Percentiles rank a stretch among this genome's conserved stretches.
phyloP scores from a whole-genome alignment of 2,113 vertebrate species.

The Ceratotherium simum region DNA sequence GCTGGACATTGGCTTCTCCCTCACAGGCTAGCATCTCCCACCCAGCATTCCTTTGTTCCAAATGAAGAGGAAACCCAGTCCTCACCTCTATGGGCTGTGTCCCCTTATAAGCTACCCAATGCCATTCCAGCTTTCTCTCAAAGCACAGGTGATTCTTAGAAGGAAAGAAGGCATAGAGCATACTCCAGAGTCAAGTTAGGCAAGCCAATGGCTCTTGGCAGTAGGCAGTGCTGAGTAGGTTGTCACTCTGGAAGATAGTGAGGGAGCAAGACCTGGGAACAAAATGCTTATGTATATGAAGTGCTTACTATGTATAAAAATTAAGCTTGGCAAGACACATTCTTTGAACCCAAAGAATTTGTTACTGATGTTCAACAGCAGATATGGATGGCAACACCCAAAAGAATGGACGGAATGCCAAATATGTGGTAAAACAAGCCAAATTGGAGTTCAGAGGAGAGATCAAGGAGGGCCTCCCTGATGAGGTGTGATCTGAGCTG shows the following conservation, averaged over 20 bases:
- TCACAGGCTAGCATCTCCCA: not conserved
- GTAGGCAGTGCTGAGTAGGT: not conserved
- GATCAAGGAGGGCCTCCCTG: not conserved
- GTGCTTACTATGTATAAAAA: not conserved
- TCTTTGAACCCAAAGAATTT: not conserved
- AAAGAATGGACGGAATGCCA: not conserved
- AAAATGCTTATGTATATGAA: not conserved
- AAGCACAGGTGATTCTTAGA: not conserved
- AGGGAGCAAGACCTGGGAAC: not conserved
- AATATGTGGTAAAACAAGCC: not conserved
- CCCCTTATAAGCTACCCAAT: not conserved
- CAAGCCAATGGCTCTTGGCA: not conserved
- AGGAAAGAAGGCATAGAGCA: not conserved
- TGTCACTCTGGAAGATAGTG: not conserved
- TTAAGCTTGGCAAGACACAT: not conserved
- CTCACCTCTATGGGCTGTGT: not conserved
- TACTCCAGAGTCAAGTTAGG: not conserved
- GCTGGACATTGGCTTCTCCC: not conserved
- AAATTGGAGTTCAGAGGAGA: not conserved
- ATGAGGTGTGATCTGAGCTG: not conserved
- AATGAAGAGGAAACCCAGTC: not conserved
- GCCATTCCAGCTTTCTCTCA: not conserved
- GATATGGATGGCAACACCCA: not conserved
- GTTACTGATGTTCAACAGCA: not conserved
- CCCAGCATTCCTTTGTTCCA: not conserved